Base-by-base conservation (phyloP, 2,797 vertebrate genomes). In the Leuciscus waleckii region DNA sequence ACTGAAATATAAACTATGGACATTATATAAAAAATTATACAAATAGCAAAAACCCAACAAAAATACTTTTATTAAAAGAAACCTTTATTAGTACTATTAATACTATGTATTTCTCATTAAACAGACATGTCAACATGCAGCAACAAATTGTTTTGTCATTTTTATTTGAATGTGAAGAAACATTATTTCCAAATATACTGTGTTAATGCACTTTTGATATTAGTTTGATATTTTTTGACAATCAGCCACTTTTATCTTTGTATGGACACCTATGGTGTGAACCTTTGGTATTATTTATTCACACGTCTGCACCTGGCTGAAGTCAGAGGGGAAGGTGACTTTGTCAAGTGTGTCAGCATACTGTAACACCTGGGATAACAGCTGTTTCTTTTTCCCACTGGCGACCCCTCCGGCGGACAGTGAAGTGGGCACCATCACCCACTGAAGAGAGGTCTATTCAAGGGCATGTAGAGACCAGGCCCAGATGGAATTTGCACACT, bases 341-440 rank as follows among this genome's bases (percentile, higher is more conserved):
- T 78, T 85, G 86, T 79, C 73, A 78, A 75, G 80, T 87, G 76
- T 85, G 69, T 69, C 56, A 81, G 81, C 77, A 74, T 49, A 69
- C 81, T n/a, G 63, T 82, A 73, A 79, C 87, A 89, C 85, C 87
- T 83, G 87, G 70, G 79, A 71, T 9, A 86, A 83, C 89, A 89
- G 46, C 85, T 88, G 83, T 46, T 63, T 9, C 41, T 73, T 73
- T 84, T 73, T 29, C 49, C 79, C 81, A 41, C 29, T 8, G 41
- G 39, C 32, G 19, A 54, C 32, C 70, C 32, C 61, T 75, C 23
- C 54, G n/a, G 29, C 35, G 32, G 71, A 67, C 81, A 83, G 17
- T 80, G 26, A 84, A 83, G 83, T 73, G 84, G 82, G 70, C 51
- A 77, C 56, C 51, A 74, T 74, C 37, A 17, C 51, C 70, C 56